Percentiles rank a stretch among this genome's conserved stretches.
Conservation (phyloP, 2,113 vertebrate species). For the Microcebus tavaratra region DNA sequence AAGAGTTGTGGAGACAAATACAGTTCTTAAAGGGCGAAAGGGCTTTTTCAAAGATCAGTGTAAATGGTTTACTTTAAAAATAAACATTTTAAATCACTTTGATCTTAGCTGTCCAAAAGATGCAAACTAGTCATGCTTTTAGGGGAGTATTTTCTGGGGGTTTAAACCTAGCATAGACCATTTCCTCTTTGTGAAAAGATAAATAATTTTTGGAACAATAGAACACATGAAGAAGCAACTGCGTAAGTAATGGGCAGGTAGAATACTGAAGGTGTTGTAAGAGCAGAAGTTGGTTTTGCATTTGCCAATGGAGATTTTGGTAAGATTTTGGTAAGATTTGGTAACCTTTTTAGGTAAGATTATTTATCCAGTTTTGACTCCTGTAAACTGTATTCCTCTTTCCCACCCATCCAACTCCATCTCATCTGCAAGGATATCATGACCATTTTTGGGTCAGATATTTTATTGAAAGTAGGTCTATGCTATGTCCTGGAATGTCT, state of each 20-base stretch:
- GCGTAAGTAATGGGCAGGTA: conserved; percentile 32
- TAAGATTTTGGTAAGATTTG: neutral
- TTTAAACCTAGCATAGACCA: conserved; percentile 60
- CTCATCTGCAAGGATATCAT: neutral
- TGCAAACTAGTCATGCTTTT: conserved; percentile 72
- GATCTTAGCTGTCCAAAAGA: conserved; percentile 83
- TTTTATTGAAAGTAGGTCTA: neutral
- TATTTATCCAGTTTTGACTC: conserved; percentile 11
- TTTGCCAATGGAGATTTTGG: neutral
- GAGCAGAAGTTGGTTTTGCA: conserved; percentile 38
- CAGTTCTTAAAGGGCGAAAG: conserved; percentile 67
- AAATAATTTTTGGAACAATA: conserved; percentile 61
- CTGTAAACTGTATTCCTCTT: neutral
- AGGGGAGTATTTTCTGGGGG: conserved; percentile 63
- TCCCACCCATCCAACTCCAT: neutral
- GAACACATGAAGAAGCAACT: neutral
- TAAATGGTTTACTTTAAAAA: conserved; percentile 78
- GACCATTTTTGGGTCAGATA: neutral
- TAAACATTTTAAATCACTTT: conserved; percentile 82
- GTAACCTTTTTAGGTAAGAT: neutral
- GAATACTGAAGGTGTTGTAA: neutral
- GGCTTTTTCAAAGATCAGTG: conserved; percentile 71
- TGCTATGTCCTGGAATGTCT: neutral
- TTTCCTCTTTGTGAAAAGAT: conserved; percentile 68
- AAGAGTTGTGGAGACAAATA: conserved; percentile 55